These are phyloP conservation scores for Rallus crepitans DNA, from an alignment of 2,797 vertebrate species.

Conservation along the genomic window DNA sequence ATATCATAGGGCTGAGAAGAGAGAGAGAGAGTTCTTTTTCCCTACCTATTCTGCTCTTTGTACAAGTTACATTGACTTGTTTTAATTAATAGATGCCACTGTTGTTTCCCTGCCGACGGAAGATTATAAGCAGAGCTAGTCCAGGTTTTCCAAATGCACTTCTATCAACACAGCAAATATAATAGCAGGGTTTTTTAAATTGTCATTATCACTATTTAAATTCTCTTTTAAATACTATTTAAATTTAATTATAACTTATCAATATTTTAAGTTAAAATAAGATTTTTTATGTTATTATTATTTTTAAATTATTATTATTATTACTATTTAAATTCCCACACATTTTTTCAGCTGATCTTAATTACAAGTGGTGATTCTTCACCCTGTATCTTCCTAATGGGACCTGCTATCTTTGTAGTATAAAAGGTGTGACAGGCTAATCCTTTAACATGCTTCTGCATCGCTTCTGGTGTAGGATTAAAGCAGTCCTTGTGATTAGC, in stretches of 20 bases:
- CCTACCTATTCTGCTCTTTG: conserved; percentile 33
- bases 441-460: neutral
- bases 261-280: neutral
- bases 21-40: neutral
- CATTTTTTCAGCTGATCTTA: neutral
- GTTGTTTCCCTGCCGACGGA: conserved; percentile 49
- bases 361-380: neutral
- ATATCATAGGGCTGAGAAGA: conserved; percentile 2
- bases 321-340: neutral
- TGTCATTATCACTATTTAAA: too few relatives aligned
- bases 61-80: conserved; percentile 32
- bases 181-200: neutral
- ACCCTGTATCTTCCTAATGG: neutral
- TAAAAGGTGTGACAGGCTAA: neutral
- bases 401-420: neutral
- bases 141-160: conserved; percentile 33
- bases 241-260: neutral
- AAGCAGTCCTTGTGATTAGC: conserved; percentile 17
- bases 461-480: neutral
- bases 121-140: conserved; percentile 31
- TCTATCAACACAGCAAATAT: neutral
- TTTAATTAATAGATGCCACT: conserved; percentile 64
- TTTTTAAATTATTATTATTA: too few relatives aligned
- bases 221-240: neutral
- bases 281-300: too few relatives aligned